Conservation (phyloP, 2,888 invertebrate genomes). For the Helleia helle region DNA sequence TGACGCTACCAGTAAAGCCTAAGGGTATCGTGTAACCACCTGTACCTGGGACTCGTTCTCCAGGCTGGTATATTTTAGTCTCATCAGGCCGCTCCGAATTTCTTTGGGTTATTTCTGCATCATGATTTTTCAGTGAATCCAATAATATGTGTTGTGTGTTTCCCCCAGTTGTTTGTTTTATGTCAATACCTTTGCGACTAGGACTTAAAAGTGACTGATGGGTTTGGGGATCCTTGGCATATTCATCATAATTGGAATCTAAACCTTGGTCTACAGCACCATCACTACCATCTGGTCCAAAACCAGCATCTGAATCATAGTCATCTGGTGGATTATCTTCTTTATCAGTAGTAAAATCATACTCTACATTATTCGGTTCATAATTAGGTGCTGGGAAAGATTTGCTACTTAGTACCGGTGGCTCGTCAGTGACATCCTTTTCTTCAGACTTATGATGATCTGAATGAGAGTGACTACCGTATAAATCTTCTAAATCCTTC, state of each 20-base stretch:
- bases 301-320: slow-evolving; percentile 55
- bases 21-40: slow-evolving; percentile 79
- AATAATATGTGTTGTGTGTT: slow-evolving; percentile 78
- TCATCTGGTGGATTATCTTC: slow-evolving; percentile 48
- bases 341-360: slow-evolving; percentile 52
- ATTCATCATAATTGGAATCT: slow-evolving; percentile 77
- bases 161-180: slow-evolving; percentile 62
- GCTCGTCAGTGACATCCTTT: slow-evolving; percentile 24
- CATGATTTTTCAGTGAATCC: slow-evolving; percentile 72
- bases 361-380: slow-evolving; percentile 34
- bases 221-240: slow-evolving; percentile 43
- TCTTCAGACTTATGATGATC: slow-evolving; percentile 45
- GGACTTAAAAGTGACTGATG: slow-evolving; percentile 47
- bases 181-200: slow-evolving; percentile 46
- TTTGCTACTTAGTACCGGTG: slow-evolving; percentile 39
- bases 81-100: slow-evolving; percentile 66
- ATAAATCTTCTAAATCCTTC: slow-evolving; percentile 33
- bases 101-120: slow-evolving; percentile 76
- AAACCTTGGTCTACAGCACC: slow-evolving; percentile 66
- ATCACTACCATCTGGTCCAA: slow-evolving; percentile 46
- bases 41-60: slow-evolving; percentile 78
- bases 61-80: slow-evolving; percentile 76
- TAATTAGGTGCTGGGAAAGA: slow-evolving; percentile 43
- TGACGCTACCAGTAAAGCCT: slow-evolving; percentile 79
- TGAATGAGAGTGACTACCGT: slow-evolving; percentile 42